Base-by-base conservation (phyloP, 2,113 vertebrate species). In the Paramisgurnus dabryanus region DNA sequence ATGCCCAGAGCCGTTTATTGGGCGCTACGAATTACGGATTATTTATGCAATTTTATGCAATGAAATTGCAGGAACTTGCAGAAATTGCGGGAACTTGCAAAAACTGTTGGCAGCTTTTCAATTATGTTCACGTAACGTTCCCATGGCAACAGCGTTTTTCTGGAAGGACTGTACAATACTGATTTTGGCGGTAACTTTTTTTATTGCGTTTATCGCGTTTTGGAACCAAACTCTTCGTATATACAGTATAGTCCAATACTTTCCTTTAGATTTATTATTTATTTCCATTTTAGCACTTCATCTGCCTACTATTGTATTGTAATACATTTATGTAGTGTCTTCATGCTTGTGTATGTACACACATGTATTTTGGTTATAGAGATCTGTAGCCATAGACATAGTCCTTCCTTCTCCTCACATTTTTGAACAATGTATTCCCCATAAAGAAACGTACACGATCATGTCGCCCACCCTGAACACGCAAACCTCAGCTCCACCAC, bases 391-490 rank as follows among this genome's bases (percentile, higher is more conserved):
- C 40, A 13, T 75, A 50, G 71, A 82, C 40, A 67, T 2, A 69
- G 55, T 27, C 63, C 67, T 69, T 41, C 66, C 61, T 45, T 78
- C 18, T 78, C 53, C 57, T 47, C 65, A 43, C 66, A 45, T 69
- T 22, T 45, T 64, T 17, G 58, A 75, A 12, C 13, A 43, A 49
- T 53, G 27, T 68, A 72, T 79, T 83, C 63, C 69, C 66, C 68
- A 67, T 72, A 50, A 58, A 72, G 50, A 77, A 18, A 11, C 17
- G 34, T 58, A 74, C 50, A 39, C 63, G 9, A 13, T 71, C 10
- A 65, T 72, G 60, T 80, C 43, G 39, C 57, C 75, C 80, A 58
- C 34, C 43, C 82, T 41, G 39, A 64, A 63, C 60, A 64, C 47
- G 47, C 75, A 40, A 64, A 34, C 60, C 60, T 82, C 40, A 11